Base-by-base conservation (phyloP, 2,797 vertebrate genomes). In the Hydrocynus forskahlii region DNA sequence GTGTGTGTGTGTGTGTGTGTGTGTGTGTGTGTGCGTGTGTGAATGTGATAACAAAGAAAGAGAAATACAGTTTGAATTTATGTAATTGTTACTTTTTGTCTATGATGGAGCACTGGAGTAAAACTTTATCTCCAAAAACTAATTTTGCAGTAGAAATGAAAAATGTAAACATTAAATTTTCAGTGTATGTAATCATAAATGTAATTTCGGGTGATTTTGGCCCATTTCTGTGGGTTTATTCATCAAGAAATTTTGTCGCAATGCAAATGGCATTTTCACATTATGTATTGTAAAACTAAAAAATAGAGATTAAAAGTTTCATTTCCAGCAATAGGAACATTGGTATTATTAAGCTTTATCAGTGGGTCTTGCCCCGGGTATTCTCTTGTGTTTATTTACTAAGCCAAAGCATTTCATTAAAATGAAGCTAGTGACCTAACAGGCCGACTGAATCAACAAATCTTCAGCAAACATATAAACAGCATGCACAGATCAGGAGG, bases 21-120 rank as follows among this genome's bases (percentile, higher is more conserved):
- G 57, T 75, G 45, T 35, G 67, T 73, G 45, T 14, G 43, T 78
- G 67, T 43, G 43, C 6, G 43, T 43, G 43, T 43, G 43, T 43
- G 43, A 7, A 9, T 43, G 43, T 43, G 9, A 43, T 0, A 5
- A 43, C 6, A 9, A 43, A 43, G 66, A 50, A 59, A 29, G 25
- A 45, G n/a, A 29, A 29, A 45, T 55, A 52, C n/a, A 19, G 68
- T 45, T 60, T 82, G 43, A 85, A 70, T 85, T 81, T 82, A 84
- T 86, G 84, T 72, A 80, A 83, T 89, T 79, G 78, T 87, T 83
- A 87, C 79, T 86, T 48, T 74, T 17, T 57, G 25, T 43, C 40
- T n/a, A n/a, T 29, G 29, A 29, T 29, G 29, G 29, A 29, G 29
- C 29, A 29, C 29, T 29, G 29, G 29, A 29, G 29, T 29, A 29